These are phyloP conservation scores for Betta splendens DNA, from an alignment of 2,797 vertebrate genomes.

Conservation along the genomic window DNA sequence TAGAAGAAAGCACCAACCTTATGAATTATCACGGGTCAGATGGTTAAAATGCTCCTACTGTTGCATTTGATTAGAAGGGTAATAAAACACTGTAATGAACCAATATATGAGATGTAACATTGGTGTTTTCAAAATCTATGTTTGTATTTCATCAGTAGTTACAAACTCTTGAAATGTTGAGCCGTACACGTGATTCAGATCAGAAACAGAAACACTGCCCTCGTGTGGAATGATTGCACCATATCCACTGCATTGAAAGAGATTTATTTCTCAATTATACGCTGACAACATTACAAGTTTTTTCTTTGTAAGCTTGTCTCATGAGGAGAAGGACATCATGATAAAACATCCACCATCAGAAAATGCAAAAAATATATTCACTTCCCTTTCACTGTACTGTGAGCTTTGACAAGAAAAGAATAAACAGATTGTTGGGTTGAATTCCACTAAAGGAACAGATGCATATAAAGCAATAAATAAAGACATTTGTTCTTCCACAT, in stretches of 20 bases:
- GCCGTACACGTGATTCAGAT: neutral
- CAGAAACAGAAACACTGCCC: conserved; percentile 37
- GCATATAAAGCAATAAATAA: conserved; percentile 73
- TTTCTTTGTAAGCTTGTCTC: conserved; percentile 63
- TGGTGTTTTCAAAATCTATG: neutral
- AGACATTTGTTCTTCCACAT: conserved; percentile 57
- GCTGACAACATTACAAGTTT: conserved; percentile 62
- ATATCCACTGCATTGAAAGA: conserved; percentile 54
- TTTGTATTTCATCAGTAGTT: neutral
- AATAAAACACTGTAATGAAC: neutral
- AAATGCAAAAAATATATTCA: conserved; percentile 77
- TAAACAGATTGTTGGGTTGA: conserved; percentile 52
- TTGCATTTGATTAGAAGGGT: neutral
- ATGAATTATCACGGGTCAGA: neutral
- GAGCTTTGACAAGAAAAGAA: conserved; percentile 59
- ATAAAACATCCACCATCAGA: conserved; percentile 60
- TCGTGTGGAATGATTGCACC: conserved; percentile 34
- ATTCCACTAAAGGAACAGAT: conserved; percentile 50
- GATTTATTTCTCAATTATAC: conserved; percentile 69
- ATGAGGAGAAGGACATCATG: conserved; percentile 52
- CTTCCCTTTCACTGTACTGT: conserved; percentile 69
- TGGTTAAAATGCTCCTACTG: conserved; percentile 1
- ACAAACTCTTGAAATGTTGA: too few species aligned
- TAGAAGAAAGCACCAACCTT: too few species aligned
- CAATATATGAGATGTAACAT: neutral